Evolutionary conservation across 2,888 invertebrate genomes (phyloP).

Genomic region (Ashinkailepas kermadecensis): DNA sequence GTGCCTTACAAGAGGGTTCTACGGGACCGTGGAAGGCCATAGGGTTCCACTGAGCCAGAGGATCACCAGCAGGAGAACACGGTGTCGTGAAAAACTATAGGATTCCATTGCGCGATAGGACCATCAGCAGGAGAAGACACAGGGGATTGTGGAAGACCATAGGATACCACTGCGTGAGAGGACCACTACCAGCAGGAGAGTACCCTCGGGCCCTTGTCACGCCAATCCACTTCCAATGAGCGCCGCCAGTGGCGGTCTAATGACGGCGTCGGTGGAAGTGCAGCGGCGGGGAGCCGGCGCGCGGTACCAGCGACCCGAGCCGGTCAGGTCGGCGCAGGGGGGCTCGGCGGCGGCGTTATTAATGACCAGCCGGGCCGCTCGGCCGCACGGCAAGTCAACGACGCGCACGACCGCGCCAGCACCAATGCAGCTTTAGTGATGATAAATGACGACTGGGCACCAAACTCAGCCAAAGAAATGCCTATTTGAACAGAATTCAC

Average conservation of each 20-base stretch:
- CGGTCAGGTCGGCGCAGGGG: not conserved
- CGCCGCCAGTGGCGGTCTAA: not conserved
- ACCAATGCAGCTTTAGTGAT: constrained; percentile 17
- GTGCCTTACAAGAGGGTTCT: too few relatives aligned
- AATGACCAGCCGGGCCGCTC: not conserved
- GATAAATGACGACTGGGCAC: constrained; percentile 3
- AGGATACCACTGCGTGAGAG: too few relatives aligned
- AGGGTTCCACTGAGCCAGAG: too few relatives aligned
- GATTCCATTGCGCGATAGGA: too few relatives aligned
- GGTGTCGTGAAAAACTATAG: too few relatives aligned
- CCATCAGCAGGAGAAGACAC: too few relatives aligned
- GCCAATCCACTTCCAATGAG: not conserved
- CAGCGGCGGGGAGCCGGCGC: constrained; percentile 5
- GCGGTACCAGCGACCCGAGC: not conserved
- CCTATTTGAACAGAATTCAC: constrained; percentile 12
- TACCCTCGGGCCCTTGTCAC: too few relatives aligned
- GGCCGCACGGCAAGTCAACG: not conserved
- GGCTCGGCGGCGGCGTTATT: constrained; percentile 1
- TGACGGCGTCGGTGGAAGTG: not conserved
- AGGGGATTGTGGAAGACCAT: too few relatives aligned
- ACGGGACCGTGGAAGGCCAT: too few relatives aligned
- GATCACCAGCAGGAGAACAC: too few relatives aligned
- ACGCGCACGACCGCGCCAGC: not conserved
- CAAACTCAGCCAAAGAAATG: constrained; percentile 18
- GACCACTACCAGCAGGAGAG: too few relatives aligned